A percentile compares a stretch with the other conserved stretches of the same genome.
Conservation (phyloP, 2,888 invertebrate genomes). For the Miltochrista miniata region DNA sequence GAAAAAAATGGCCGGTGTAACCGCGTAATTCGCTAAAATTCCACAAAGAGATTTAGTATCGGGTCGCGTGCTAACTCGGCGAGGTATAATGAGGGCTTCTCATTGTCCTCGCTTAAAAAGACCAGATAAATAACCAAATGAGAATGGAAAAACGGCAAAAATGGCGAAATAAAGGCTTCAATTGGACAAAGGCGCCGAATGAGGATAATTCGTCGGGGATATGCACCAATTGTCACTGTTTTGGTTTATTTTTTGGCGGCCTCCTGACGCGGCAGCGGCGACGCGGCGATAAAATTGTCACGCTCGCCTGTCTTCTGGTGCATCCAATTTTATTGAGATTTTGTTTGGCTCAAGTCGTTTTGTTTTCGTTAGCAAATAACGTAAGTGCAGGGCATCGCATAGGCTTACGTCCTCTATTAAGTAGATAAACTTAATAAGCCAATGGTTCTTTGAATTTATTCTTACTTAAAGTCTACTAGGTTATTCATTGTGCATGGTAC, state of each 20-base stretch:
- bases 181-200: conserved; percentile 82
- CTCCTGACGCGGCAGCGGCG: conserved; percentile 53
- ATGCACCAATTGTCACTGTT: conserved; percentile 83
- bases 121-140: conserved; percentile 83
- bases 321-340: conserved; percentile 41
- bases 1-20: conserved; percentile 71
- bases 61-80: conserved; percentile 70
- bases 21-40: conserved; percentile 82
- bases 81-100: conserved; percentile 76
- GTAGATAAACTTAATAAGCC: neutral
- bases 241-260: conserved; percentile 69
- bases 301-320: conserved; percentile 26
- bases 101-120: conserved; percentile 73
- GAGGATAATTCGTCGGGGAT: conserved; percentile 80
- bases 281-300: conserved; percentile 71
- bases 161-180: conserved; percentile 80
- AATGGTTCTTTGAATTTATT: neutral
- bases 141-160: conserved; percentile 82
- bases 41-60: conserved; percentile 77
- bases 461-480: too few species aligned
- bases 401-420: neutral
- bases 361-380: conserved; percentile 23
- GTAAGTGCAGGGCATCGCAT: neutral
- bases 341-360: conserved; percentile 25
- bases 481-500: too few species aligned